These are phyloP conservation scores for Phainopepla nitens DNA, from an alignment of 2,113 vertebrate genomes.

Conservation along the genomic window DNA sequence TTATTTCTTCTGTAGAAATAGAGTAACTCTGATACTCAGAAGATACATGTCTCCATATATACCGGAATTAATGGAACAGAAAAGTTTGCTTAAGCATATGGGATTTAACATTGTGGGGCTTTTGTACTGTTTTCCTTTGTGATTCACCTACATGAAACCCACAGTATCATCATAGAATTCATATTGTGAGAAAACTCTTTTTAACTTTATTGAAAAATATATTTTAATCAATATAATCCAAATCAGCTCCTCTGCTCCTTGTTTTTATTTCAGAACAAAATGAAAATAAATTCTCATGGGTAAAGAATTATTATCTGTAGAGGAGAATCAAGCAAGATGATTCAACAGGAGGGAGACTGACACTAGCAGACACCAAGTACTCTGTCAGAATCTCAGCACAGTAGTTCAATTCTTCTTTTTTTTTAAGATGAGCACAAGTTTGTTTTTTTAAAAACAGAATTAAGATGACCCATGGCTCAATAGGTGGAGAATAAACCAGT, in stretches of 20 bases:
- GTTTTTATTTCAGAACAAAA: slow-evolving; percentile 58
- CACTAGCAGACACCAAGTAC: background rate
- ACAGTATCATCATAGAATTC: background rate
- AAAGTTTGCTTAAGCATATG: background rate
- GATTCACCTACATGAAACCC: background rate
- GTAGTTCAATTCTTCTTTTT: background rate
- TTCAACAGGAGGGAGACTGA: background rate
- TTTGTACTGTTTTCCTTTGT: background rate
- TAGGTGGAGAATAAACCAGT: background rate
- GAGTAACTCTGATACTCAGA: background rate
- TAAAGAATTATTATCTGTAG: slow-evolving; percentile 4
- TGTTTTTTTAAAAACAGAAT: background rate
- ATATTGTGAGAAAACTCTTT: slow-evolving; percentile 22
- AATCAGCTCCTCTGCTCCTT: slow-evolving; percentile 25
- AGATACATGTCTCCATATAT: background rate
- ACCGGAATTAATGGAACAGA: background rate
- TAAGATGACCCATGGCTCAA: background rate
- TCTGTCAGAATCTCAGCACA: background rate
- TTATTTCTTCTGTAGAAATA: background rate
- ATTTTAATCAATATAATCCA: slow-evolving; percentile 54
- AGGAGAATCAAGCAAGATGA: background rate
- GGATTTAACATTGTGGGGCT: background rate
- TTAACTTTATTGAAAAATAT: slow-evolving; percentile 35
- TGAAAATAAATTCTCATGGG: slow-evolving; percentile 41
- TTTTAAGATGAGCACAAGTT: background rate